Conservation (phyloP, 2,888 invertebrate genomes). For the Pyrgus malvae region DNA sequence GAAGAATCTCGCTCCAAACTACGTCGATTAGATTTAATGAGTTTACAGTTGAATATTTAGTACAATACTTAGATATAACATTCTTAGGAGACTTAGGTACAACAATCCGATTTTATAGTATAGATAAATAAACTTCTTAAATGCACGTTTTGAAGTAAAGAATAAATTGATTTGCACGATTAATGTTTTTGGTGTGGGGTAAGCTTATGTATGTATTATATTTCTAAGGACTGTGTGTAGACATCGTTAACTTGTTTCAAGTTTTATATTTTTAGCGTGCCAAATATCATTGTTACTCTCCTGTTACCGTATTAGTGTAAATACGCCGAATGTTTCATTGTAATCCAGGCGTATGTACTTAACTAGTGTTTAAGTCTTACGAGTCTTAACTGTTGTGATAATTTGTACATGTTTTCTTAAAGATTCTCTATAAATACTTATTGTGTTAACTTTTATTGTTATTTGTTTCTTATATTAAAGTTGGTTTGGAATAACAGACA, state of each 20-base stretch:
- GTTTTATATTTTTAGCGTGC: not conserved
- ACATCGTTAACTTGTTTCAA: not conserved
- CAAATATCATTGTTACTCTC: constrained; percentile 10
- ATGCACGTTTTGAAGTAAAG: not conserved
- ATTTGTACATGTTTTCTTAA: constrained; percentile 16
- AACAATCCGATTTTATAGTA: not conserved
- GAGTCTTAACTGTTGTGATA: constrained; percentile 22
- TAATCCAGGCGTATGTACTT: constrained; percentile 21
- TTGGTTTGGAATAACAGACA: constrained; percentile 46
- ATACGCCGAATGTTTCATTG: not conserved
- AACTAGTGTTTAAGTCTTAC: constrained; percentile 15
- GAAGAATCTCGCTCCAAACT: not conserved
- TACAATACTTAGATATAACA: not conserved
- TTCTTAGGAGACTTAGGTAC: not conserved
- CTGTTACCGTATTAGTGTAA: constrained; percentile 7
- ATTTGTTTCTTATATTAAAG: constrained; percentile 42
- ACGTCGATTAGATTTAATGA: too few species aligned
- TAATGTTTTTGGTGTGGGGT: not conserved
- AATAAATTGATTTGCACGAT: constrained; percentile 2
- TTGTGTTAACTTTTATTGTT: constrained; percentile 22
- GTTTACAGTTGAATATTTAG: too few species aligned
- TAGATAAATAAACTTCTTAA: not conserved
- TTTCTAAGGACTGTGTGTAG: constrained; percentile 1
- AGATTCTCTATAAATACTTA: constrained; percentile 10
- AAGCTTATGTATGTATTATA: not conserved